These are phyloP conservation scores for Picus viridis DNA, from an alignment of 2,797 vertebrate species.

Conservation along the genomic window DNA sequence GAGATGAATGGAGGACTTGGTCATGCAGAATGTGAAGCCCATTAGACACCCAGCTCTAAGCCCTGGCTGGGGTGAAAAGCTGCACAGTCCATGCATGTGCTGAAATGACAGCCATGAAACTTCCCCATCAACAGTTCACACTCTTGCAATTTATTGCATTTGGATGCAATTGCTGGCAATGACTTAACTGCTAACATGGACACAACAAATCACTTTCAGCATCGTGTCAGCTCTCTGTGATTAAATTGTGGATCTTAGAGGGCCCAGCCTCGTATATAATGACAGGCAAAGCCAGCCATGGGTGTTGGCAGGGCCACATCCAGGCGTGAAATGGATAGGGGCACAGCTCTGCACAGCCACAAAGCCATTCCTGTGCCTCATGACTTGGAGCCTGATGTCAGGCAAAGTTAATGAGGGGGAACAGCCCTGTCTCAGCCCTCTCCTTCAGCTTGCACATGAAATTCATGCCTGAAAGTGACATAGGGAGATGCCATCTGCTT, in stretches of 20 bases:
- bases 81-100: neutral
- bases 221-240: constrained; percentile 50
- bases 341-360: neutral
- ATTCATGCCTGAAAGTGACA: neutral
- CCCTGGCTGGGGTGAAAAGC: neutral
- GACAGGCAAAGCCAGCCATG: neutral
- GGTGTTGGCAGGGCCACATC: neutral
- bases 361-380: neutral
- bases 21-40: neutral
- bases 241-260: constrained; percentile 56
- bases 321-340: neutral
- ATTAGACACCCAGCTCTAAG: neutral
- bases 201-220: constrained; percentile 58
- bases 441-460: neutral
- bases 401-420: constrained; percentile 54
- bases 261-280: neutral
- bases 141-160: constrained; percentile 45
- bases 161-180: constrained; percentile 57
- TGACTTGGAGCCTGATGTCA: constrained; percentile 8
- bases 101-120: constrained; percentile 35
- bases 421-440: constrained; percentile 52
- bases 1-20: neutral
- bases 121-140: neutral
- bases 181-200: constrained; percentile 55
- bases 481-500: constrained; percentile 46